Base-by-base conservation (phyloP, 1,140 invertebrate genomes). In the Drosophila grimshawi region DNA sequence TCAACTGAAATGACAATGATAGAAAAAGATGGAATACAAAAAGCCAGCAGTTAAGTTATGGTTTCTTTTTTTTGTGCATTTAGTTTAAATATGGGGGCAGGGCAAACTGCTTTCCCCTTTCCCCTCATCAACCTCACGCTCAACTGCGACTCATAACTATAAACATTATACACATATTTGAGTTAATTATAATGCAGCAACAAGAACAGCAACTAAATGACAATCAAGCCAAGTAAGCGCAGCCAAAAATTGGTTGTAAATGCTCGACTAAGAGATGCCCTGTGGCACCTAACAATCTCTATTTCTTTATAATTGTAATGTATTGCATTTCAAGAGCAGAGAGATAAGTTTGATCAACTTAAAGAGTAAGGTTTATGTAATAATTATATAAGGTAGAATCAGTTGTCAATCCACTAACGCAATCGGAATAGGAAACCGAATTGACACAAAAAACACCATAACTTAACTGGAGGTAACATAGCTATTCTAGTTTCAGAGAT, bases 81-180 rank as follows among this genome's bases (percentile, higher is more conserved):
- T 86, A 81, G 69, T 86, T 86, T 81, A 81, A 82, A 86, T 82
- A 79, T 69, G 67, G 64, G 68, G 57, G 57, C 76, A 79, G 72
- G 27, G 19, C 19, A 19, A 19, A 19, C 19, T 19, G 19, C 19
- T 19, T 19, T 19, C 19, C 19, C 19, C 19, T 19, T 19, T 19
- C 19, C 19, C 19, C 19, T 19, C 19, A 19, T 19, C 19, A 19
- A 19, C 27, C 56, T 65, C 79, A 75, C 52, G 49, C 57, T 62
- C 52, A 46, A 37, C 60, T 68, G 66, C 70, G 75, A 72, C 76
- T 62, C 83, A 82, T 82, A 88, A 79, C 76, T 66, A 88, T 86
- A 82, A 86, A 86, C 82, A 88, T 83, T 80, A 86, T 78, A 81
- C 75, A 85, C 82, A 81, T 85, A 86, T 88, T 88, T 82, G 68